Conservation (phyloP, 2,888 invertebrate species). For the Aricia artaxerxes region DNA sequence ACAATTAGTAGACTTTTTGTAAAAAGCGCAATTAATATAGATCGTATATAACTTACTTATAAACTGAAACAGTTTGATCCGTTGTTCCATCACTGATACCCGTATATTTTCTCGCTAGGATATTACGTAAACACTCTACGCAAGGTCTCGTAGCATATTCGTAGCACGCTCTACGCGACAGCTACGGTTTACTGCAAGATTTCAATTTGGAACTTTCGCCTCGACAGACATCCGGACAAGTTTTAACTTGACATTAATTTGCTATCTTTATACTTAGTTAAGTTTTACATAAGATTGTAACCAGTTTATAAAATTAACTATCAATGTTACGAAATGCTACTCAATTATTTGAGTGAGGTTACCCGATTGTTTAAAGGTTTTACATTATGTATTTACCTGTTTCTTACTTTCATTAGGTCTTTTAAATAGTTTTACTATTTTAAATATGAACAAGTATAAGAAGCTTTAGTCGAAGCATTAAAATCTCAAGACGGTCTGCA, state of each 20-base stretch:
- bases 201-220: background rate
- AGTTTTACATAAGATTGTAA: too few relatives aligned
- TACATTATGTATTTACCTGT: too few relatives aligned
- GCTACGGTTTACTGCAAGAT: background rate
- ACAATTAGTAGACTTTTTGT: too few relatives aligned
- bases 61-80: too few relatives aligned
- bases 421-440: background rate
- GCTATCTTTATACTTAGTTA: too few relatives aligned
- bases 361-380: background rate
- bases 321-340: background rate
- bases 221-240: background rate
- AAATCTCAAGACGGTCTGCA: constrained; percentile 3
- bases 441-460: background rate
- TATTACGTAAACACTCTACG: background rate
- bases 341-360: background rate
- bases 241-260: too few relatives aligned
- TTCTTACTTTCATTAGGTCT: background rate
- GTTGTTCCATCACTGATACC: too few relatives aligned
- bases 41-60: too few relatives aligned
- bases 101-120: too few relatives aligned
- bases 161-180: background rate
- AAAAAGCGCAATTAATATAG: too few relatives aligned
- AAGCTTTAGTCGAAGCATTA: constrained; percentile 5
- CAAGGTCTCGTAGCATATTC: constrained; percentile 10
- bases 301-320: background rate